Evolutionary conservation across 2,888 invertebrate genomes (phyloP).

Genomic region (Corbicula japonica): DNA sequence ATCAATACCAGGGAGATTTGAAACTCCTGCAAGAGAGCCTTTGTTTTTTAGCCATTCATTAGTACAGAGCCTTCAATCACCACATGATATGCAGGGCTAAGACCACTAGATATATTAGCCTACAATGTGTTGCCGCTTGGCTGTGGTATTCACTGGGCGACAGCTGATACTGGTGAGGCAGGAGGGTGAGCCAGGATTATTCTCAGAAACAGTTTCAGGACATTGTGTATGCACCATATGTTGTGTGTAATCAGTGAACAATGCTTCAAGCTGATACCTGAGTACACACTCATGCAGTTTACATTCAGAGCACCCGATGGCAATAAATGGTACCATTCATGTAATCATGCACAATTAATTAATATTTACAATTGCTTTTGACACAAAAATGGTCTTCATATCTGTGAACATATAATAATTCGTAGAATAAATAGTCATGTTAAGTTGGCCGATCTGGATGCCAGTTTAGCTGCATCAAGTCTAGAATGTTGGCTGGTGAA

Average conservation of each 20-base stretch:
- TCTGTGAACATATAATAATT: no score
- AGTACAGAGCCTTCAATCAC: conserved; percentile 15
- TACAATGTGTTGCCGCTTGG: conserved; percentile 53
- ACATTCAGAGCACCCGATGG: no score
- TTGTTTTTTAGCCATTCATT: conserved; percentile 31
- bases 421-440: no score
- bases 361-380: no score
- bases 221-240: conserved; percentile 51
- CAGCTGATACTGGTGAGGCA: conserved; percentile 45
- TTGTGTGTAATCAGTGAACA: conserved; percentile 8
- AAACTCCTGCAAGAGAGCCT: conserved; percentile 25
- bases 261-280: conserved; percentile 13
- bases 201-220: conserved; percentile 41
- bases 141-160: conserved; percentile 54
- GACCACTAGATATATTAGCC: conserved; percentile 17
- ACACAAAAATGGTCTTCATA: no score
- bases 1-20: conserved; percentile 36
- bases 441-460: no score
- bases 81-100: conserved; percentile 36
- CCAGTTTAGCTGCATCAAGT: no score
- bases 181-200: conserved; percentile 52
- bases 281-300: background rate
- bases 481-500: no score
- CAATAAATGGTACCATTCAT: no score
- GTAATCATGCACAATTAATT: no score